These are phyloP conservation scores for Mercenaria mercenaria DNA, from an alignment of 1,140 invertebrate genomes.

Conservation along the genomic window DNA sequence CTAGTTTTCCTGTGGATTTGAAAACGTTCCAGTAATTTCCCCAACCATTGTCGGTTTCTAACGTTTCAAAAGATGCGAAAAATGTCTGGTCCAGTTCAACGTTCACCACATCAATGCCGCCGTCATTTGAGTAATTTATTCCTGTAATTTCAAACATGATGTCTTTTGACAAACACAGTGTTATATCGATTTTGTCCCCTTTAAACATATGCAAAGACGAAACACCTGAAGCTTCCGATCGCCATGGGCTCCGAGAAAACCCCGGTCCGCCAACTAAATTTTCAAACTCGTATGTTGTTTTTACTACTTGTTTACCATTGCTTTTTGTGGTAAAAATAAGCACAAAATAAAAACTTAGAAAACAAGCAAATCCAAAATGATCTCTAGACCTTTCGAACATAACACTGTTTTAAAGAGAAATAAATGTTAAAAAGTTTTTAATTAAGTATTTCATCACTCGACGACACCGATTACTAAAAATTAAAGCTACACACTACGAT, in stretches of 20 bases:
- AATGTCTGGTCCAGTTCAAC: not conserved
- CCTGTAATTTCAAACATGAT: not conserved
- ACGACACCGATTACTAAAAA: too few relatives aligned
- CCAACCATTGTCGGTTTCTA: conserved; percentile 1
- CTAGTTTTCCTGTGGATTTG: not conserved
- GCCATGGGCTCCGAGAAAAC: conserved; percentile 3
- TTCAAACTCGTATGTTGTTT: conserved; percentile 59
- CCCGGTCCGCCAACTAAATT: conserved; percentile 14
- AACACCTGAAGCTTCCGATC: not conserved
- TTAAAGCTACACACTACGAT: too few relatives aligned
- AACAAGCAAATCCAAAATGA: too few relatives aligned
- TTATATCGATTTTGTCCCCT: conserved; percentile 15
- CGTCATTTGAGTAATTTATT: conserved; percentile 37
- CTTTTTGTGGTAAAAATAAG: too few relatives aligned
- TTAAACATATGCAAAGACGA: conserved; percentile 36
- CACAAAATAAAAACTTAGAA: too few relatives aligned
- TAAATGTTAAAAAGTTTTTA: too few relatives aligned
- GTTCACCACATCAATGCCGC: conserved; percentile 13
- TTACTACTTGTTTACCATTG: too few relatives aligned
- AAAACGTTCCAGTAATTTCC: conserved; percentile 23
- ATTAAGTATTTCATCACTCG: too few relatives aligned
- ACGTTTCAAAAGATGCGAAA: not conserved
- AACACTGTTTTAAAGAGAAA: too few relatives aligned
- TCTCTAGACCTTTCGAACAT: too few relatives aligned
- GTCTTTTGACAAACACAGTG: not conserved